These are phyloP conservation scores for Ceratina australensis DNA, from an alignment of 1,140 invertebrate genomes.

Conservation along the genomic window DNA sequence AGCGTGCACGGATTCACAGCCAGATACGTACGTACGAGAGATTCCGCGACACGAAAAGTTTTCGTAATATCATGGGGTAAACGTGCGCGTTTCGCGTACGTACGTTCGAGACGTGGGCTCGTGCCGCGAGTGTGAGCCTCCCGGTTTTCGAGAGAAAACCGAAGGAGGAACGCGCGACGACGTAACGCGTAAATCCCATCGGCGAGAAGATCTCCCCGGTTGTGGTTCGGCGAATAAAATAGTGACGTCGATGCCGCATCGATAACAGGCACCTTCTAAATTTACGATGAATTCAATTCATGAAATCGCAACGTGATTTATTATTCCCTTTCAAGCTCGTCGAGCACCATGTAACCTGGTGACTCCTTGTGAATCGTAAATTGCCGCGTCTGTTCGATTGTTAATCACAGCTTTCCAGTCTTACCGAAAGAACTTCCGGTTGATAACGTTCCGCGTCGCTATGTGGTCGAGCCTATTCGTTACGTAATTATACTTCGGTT, in stretches of 20 bases:
- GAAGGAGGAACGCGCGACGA: neutral
- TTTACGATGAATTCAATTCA: neutral
- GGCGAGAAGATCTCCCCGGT: constrained; percentile 12
- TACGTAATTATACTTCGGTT: too few species aligned
- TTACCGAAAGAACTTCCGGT: too few species aligned
- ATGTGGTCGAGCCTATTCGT: too few species aligned
- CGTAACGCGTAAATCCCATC: neutral
- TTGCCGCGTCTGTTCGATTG: too few species aligned
- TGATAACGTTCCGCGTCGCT: too few species aligned
- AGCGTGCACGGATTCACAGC: neutral
- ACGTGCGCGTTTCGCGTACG: neutral
- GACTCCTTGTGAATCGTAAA: neutral
- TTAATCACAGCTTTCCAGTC: too few species aligned
- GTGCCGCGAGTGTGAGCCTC: neutral
- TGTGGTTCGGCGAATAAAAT: constrained; percentile 5
- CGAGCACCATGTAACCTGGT: neutral
- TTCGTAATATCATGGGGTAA: constrained; percentile 2
- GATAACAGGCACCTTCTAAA: neutral
- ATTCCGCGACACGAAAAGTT: neutral
- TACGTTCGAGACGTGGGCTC: neutral
- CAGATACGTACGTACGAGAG: neutral
- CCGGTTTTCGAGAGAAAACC: constrained; percentile 4
- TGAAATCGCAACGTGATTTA: constrained; percentile 7
- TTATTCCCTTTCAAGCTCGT: neutral
- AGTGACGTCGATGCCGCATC: neutral